Base-by-base conservation (phyloP, 2,797 vertebrate species). In the Neosalanx taihuensis region DNA sequence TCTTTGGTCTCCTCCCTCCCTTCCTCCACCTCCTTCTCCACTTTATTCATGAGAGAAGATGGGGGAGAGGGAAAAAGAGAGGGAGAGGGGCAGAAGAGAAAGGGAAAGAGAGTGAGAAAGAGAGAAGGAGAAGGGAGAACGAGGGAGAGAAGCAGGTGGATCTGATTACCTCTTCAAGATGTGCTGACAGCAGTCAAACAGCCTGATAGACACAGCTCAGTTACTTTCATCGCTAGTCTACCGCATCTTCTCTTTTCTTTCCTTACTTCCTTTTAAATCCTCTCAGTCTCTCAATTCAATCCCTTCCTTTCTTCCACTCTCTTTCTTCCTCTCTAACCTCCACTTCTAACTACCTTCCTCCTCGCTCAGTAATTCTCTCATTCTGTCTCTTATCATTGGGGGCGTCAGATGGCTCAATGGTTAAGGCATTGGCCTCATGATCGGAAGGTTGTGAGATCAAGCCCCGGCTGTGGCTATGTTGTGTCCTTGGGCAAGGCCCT, bases 51-150 rank as follows among this genome's bases (percentile, higher is more conserved):
- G 41, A 63, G 61, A 63, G 31, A 33, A 46, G 51, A n/a, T 3
- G 51, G 51, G 17, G 51, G 49, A 62, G 10, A 15, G 60, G 9
- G 62, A 64, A 18, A 64, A 18, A 41, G 6, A n/a, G 7, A 23
- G 17, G n/a, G n/a, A n/a, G 31, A 29, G 29, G 30, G 26, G 17
- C 1, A 30, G 60, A 12, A 29, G 59, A 12, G 29, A 61, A 4
- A 23, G 2, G 18, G 18, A n/a, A 5, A 12, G 31, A 64, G 30
- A 62, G 4, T 3, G 59, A 26, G 30, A n/a, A 9, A 12, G 33
- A 20, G 10, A 64, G 63, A 41, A 12, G 18, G 35, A 63, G 61
- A 63, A 64, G 63, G 18, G 63, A 26, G 29, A 64, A n/a, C n/a
- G 51, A 56, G 51, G 9, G 51, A n/a, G 15, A 17, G 15, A 17